A percentile compares a stretch with the other conserved stretches of the same genome.
Evolutionary conservation across 1,140 invertebrate species (phyloP).

Genomic region (Anastatus disparis): DNA sequence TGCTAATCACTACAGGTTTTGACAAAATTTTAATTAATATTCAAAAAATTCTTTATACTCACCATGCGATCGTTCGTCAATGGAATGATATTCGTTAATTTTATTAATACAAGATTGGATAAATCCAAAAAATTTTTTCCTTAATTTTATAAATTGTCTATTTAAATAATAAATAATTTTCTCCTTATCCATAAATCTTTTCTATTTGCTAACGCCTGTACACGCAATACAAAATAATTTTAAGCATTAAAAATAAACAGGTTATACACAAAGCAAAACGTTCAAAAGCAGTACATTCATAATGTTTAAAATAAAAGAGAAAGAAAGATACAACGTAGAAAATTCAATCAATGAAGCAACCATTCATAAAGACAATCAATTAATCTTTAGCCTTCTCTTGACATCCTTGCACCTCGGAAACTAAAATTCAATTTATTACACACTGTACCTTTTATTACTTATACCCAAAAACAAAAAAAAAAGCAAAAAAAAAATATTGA

Average conservation of each 20-base stretch:
- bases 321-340: too few species aligned
- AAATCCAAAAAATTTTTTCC: too few species aligned
- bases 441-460: not conserved
- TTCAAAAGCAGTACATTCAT: conserved; percentile 7
- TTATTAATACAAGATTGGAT: too few species aligned
- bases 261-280: not conserved
- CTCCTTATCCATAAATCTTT: too few species aligned
- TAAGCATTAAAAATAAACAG: not conserved
- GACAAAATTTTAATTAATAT: too few species aligned
- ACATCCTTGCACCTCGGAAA: not conserved
- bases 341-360: conserved; percentile 9
- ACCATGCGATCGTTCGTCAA: too few species aligned
- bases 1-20: not conserved
- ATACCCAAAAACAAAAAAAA: not conserved
- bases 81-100: too few species aligned
- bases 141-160: too few species aligned
- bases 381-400: conserved; percentile 8
- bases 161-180: too few species aligned
- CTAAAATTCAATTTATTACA: conserved; percentile 23
- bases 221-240: not conserved
- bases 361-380: conserved; percentile 9
- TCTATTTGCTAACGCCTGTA: too few species aligned
- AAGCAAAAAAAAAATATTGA: not conserved
- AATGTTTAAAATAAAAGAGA: too few species aligned
- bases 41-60: too few species aligned